phyloP scores from a whole-genome alignment of 2,113 vertebrate genomes.

The Symphodus melops region DNA sequence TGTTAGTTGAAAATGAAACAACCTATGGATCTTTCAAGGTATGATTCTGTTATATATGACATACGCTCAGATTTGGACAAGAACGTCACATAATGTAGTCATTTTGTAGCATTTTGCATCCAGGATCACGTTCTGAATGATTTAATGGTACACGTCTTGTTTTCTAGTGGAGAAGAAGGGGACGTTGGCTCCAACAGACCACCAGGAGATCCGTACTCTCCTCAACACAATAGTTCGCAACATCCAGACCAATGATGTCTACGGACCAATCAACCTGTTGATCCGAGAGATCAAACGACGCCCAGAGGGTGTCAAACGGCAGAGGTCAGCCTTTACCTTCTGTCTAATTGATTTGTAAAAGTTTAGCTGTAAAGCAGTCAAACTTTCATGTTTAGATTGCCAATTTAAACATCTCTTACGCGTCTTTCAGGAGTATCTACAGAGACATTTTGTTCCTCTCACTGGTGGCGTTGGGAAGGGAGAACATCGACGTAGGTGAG shows the following conservation, averaged over 20 bases:
- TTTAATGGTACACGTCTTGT: constrained; percentile 2
- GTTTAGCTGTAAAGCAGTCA: neutral
- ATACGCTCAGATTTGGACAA: no score
- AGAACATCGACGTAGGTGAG: constrained; percentile 98
- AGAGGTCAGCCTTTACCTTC: constrained; percentile 84
- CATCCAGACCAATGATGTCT: constrained; percentile 94
- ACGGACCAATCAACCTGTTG: constrained; percentile 90
- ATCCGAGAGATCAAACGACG: constrained; percentile 84
- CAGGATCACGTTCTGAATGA: neutral
- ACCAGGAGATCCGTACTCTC: constrained; percentile 87
- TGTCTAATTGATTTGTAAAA: no score
- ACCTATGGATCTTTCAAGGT: no score
- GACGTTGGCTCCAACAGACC: constrained; percentile 83
- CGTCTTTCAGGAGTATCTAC: constrained; percentile 90
- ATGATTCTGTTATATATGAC: no score
- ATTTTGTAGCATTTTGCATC: neutral
- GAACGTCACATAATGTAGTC: neutral
- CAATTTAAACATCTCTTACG: neutral
- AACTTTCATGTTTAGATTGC: neutral
- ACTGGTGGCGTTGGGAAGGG: constrained; percentile 93
- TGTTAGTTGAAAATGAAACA: no score
- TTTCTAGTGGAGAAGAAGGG: constrained; percentile 85
- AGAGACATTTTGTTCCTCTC: constrained; percentile 96
- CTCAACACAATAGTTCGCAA: constrained; percentile 90
- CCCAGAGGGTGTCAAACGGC: constrained; percentile 84